Percentiles rank a stretch among this genome's conserved stretches.
Conservation (phyloP, 2,888 invertebrate species). For the Noctua janthina region DNA sequence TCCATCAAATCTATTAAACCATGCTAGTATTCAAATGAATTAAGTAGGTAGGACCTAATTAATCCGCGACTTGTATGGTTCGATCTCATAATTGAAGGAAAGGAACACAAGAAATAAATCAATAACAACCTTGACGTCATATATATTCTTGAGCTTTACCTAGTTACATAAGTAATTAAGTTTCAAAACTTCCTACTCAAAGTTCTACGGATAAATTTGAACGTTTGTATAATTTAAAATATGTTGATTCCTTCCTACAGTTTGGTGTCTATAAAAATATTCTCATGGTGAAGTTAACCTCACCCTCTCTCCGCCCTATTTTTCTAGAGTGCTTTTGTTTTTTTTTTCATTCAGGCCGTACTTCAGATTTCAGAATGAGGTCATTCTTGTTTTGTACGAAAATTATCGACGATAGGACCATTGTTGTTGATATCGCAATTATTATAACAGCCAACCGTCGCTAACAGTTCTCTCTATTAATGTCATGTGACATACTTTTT, state of each 20-base stretch:
- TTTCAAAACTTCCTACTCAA: slow-evolving; percentile 17
- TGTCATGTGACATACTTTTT: slow-evolving; percentile 61
- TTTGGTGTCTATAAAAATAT: neutral
- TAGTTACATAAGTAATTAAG: neutral
- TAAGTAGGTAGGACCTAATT: slow-evolving; percentile 32
- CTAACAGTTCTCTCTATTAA: slow-evolving; percentile 62
- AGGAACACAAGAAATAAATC: neutral
- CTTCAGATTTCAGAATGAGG: slow-evolving; percentile 55
- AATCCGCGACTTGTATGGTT: slow-evolving; percentile 33
- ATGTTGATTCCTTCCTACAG: neutral
- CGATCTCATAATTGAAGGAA: slow-evolving; percentile 20
- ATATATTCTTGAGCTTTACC: neutral
- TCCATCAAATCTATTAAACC: slow-evolving; percentile 53
- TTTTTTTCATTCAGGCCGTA: slow-evolving; percentile 26
- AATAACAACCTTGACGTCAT: slow-evolving; percentile 14
- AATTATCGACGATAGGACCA: slow-evolving; percentile 46
- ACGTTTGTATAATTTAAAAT: neutral
- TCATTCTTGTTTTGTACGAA: slow-evolving; percentile 52
- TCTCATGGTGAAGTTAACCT: slow-evolving; percentile 16
- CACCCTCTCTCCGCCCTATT: slow-evolving; percentile 24
- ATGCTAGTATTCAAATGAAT: slow-evolving; percentile 46
- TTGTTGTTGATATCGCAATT: slow-evolving; percentile 56
- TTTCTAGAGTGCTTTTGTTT: slow-evolving; percentile 41
- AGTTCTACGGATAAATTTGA: neutral
- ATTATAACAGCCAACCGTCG: slow-evolving; percentile 46